phyloP scores from a whole-genome alignment of 2,888 invertebrate genomes.

The Hirtodrosophila trivittata region DNA sequence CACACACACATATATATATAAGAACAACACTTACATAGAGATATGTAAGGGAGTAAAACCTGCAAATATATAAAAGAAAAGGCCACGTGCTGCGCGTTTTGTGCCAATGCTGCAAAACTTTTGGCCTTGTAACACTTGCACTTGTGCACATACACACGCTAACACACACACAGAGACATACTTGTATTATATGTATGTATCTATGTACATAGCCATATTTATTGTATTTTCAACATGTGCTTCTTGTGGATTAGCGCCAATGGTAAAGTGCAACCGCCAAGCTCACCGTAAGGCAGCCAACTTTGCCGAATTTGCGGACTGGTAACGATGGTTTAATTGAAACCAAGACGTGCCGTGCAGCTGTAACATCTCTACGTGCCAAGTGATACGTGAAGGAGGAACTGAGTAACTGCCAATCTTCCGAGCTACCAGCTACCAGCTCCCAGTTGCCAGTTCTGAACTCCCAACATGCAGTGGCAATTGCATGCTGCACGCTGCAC shows the following conservation, averaged over 20 bases:
- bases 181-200: slow-evolving; percentile 8
- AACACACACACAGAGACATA: slow-evolving; percentile 3
- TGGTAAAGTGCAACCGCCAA: slow-evolving; percentile 13
- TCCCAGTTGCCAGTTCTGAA: not conserved
- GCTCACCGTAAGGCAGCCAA: slow-evolving; percentile 51
- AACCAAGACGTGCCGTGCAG: slow-evolving; percentile 59
- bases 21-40: slow-evolving; percentile 15
- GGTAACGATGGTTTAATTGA: slow-evolving; percentile 72
- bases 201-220: slow-evolving; percentile 35
- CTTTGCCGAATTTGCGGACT: slow-evolving; percentile 55
- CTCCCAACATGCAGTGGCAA: no score
- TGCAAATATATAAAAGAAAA: slow-evolving; percentile 72
- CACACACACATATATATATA: not conserved
- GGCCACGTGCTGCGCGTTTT: slow-evolving; percentile 74
- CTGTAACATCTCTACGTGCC: slow-evolving; percentile 45
- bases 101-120: slow-evolving; percentile 74
- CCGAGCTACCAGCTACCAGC: not conserved
- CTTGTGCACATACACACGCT: slow-evolving; percentile 39
- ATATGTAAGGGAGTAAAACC: slow-evolving; percentile 53
- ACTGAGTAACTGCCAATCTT: slow-evolving; percentile 13
- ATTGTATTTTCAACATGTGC: slow-evolving; percentile 69
- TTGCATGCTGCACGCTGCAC: slow-evolving; percentile 2
- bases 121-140: slow-evolving; percentile 78
- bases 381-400: slow-evolving; percentile 9
- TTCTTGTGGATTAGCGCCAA: slow-evolving; percentile 24